These are phyloP conservation scores for Melanargia galathea DNA, from an alignment of 2,888 invertebrate species.

Conservation along the genomic window DNA sequence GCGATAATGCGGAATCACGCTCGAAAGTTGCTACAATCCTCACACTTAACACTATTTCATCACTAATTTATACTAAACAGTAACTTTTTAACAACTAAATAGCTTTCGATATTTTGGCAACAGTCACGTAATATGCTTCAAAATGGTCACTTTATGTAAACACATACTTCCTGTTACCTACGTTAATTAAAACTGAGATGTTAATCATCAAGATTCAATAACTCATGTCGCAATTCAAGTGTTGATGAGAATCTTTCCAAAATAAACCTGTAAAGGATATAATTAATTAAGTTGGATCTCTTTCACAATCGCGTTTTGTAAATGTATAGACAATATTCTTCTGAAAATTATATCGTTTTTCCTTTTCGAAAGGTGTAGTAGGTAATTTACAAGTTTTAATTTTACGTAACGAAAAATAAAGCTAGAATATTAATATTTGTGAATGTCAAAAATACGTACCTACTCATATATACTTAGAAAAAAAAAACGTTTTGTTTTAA, in stretches of 20 bases:
- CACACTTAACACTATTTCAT: not conserved
- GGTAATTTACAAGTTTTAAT: no score
- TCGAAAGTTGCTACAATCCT: not conserved
- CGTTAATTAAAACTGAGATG: conserved; percentile 5
- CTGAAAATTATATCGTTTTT: no score
- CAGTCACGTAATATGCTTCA: not conserved
- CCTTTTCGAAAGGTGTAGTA: no score
- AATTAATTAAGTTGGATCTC: not conserved
- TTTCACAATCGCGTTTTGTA: not conserved
- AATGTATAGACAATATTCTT: no score
- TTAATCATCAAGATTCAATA: conserved; percentile 4
- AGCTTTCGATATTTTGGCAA: not conserved
- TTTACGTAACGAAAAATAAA: no score
- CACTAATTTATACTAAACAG: not conserved
- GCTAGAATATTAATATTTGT: no score
- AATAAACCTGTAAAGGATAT: not conserved
- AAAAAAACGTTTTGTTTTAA: no score
- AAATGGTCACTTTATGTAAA: conserved; percentile 8
- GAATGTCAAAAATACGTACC: no score
- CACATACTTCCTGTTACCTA: not conserved
- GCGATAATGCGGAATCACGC: not conserved
- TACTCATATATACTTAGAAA: no score
- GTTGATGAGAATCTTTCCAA: not conserved
- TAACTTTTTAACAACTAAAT: not conserved
- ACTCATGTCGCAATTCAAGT: not conserved